Percentiles rank a stretch among this genome's conserved stretches.
These are phyloP conservation scores for Natrix natrix DNA, from an alignment of 2,797 vertebrate genomes.

Conservation along the genomic window DNA sequence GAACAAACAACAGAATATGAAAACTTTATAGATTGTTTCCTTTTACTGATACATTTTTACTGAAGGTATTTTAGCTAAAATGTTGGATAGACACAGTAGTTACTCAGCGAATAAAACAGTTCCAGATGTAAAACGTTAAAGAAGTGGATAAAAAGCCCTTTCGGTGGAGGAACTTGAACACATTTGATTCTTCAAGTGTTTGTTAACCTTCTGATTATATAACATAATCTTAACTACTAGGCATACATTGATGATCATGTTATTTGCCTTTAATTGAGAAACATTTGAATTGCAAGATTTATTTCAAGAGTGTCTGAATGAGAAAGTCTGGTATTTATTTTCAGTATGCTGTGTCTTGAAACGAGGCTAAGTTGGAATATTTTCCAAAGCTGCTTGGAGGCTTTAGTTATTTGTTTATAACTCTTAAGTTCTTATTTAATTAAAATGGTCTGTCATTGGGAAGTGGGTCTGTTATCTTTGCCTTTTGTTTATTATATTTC, in stretches of 20 bases:
- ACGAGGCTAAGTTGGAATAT: neutral
- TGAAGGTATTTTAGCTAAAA: neutral
- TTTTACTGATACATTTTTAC: neutral
- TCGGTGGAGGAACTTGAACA: neutral
- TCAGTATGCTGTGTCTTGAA: conserved; percentile 5
- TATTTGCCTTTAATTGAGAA: neutral
- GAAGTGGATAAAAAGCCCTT: neutral
- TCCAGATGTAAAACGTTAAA: neutral
- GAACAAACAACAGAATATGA: neutral
- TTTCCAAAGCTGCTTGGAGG: neutral
- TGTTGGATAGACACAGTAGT: neutral
- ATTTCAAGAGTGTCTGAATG: neutral
- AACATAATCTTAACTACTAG: neutral
- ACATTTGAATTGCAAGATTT: neutral
- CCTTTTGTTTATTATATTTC: neutral
- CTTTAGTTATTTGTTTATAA: neutral
- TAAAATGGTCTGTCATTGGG: neutral
- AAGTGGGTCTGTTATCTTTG: neutral
- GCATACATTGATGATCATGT: neutral
- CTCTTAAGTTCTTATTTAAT: neutral
- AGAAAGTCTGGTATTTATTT: conserved; percentile 15
- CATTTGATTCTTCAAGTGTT: neutral
- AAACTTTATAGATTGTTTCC: neutral
- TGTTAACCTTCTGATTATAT: neutral
- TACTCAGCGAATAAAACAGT: neutral